A percentile compares a stretch with the other conserved stretches of the same genome.
Evolutionary conservation across 23 tunicate species (phyloP).

Genomic region (Ciona savignyi): DNA sequence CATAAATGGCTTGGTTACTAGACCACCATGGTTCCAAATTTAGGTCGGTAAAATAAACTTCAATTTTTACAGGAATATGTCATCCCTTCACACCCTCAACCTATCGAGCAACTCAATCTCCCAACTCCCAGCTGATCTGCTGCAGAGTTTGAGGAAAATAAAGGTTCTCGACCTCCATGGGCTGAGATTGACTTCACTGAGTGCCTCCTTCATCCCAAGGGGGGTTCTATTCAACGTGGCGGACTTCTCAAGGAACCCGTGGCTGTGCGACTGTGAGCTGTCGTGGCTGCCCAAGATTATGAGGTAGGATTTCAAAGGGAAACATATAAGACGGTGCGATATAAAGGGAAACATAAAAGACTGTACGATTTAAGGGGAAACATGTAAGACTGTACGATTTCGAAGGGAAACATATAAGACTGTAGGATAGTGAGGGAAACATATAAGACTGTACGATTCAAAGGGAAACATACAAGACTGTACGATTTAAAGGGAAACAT

Average conservation of each 20-base stretch:
- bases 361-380: too few relatives aligned
- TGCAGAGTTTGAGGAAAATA: conserved; percentile 18
- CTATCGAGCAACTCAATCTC: conserved; percentile 46
- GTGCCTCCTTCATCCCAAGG: conserved; percentile 45
- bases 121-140: conserved; percentile 32
- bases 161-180: conserved; percentile 44
- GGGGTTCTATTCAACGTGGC: conserved; percentile 46
- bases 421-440: too few relatives aligned
- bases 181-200: conserved; percentile 32
- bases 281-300: conserved; percentile 59
- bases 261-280: conserved; percentile 59
- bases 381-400: conserved; percentile 46
- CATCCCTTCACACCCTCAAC: conserved; percentile 40
- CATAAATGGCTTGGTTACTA: too few relatives aligned
- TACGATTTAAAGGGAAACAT: too few relatives aligned
- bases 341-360: conserved; percentile 44
- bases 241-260: conserved; percentile 54
- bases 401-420: background rate
- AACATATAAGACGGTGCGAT: conserved; percentile 50
- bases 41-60: background rate
- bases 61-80: conserved; percentile 39
- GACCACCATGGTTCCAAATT: background rate
- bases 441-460: too few relatives aligned
- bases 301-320: conserved; percentile 54
- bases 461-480: too few relatives aligned